Percentiles rank a stretch among this genome's conserved stretches.
phyloP scores from a whole-genome alignment of 1,140 invertebrate species.

The Oryctes rhinoceros region DNA sequence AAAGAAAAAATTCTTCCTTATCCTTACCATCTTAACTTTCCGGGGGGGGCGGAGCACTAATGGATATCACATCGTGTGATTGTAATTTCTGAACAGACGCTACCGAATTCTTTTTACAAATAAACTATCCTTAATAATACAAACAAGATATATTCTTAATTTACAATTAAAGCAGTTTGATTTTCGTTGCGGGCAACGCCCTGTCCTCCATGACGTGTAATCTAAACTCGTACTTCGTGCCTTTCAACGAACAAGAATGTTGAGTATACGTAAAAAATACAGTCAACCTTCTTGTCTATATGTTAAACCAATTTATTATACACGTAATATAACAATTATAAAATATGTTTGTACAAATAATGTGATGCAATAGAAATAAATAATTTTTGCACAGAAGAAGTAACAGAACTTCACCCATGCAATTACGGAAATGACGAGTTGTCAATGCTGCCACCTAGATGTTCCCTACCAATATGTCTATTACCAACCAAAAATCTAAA shows the following conservation, averaged over 20 bases:
- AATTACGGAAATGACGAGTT: constrained; percentile 43
- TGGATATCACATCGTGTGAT: constrained; percentile 37
- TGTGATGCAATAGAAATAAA: constrained; percentile 12
- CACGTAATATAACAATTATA: constrained; percentile 34
- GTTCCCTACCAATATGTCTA: neutral
- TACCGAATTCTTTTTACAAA: constrained; percentile 5
- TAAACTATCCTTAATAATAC: constrained; percentile 32
- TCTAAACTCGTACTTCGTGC: neutral
- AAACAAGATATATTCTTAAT: constrained; percentile 26
- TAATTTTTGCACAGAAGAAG: constrained; percentile 43
- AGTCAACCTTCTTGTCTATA: constrained; percentile 39
- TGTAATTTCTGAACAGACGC: constrained; percentile 18
- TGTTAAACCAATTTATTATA: constrained; percentile 31
- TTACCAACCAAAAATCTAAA: neutral
- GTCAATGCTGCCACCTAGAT: neutral
- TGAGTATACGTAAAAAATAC: constrained; percentile 32
- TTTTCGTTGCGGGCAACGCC: constrained; percentile 35
- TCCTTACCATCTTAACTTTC: constrained; percentile 45
- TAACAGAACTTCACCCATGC: constrained; percentile 42
- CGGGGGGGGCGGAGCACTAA: neutral
- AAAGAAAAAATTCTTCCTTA: constrained; percentile 35
- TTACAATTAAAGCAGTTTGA: constrained; percentile 29
- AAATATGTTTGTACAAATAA: constrained; percentile 38
- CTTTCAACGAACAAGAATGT: constrained; percentile 35
- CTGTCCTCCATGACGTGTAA: constrained; percentile 44